Conservation (phyloP, 2,888 invertebrate genomes). For the Agrilus biguttatus region DNA sequence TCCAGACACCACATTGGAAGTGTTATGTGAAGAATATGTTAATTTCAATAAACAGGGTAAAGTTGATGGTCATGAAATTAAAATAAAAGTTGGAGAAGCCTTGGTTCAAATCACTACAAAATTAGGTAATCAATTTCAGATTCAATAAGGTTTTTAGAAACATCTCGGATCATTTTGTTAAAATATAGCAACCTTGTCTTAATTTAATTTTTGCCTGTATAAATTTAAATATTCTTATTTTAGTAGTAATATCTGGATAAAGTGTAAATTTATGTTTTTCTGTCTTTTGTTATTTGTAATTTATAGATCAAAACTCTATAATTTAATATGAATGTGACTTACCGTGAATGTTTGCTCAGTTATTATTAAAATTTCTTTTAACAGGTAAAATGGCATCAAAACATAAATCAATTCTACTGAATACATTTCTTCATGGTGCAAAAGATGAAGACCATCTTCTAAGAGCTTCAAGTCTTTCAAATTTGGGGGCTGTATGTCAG, state of each 20-base stretch:
- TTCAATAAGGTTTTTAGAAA: constrained; percentile 9
- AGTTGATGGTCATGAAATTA: constrained; percentile 38
- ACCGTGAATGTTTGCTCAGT: not conserved
- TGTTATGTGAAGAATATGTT: constrained; percentile 51
- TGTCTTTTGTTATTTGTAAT: not conserved
- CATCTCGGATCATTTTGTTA: not conserved
- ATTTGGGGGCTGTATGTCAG: constrained; percentile 66
- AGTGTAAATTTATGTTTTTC: not conserved
- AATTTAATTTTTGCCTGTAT: too few species aligned
- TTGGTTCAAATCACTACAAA: constrained; percentile 55
- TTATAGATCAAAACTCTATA: not conserved
- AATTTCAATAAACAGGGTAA: constrained; percentile 22
- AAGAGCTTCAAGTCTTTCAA: constrained; percentile 68
- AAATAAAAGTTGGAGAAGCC: constrained; percentile 70
- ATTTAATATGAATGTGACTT: not conserved
- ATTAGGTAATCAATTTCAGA: constrained; percentile 40
- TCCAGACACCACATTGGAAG: constrained; percentile 53
- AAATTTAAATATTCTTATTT: too few species aligned
- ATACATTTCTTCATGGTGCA: constrained; percentile 54
- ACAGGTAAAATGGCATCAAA: constrained; percentile 56
- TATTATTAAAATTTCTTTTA: constrained; percentile 13
- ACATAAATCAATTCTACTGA: constrained; percentile 53
- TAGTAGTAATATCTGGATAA: too few species aligned
- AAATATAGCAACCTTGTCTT: too few species aligned
- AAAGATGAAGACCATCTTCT: constrained; percentile 58